phyloP scores from a whole-genome alignment of 2,797 vertebrate species.

The Vireo griseus region DNA sequence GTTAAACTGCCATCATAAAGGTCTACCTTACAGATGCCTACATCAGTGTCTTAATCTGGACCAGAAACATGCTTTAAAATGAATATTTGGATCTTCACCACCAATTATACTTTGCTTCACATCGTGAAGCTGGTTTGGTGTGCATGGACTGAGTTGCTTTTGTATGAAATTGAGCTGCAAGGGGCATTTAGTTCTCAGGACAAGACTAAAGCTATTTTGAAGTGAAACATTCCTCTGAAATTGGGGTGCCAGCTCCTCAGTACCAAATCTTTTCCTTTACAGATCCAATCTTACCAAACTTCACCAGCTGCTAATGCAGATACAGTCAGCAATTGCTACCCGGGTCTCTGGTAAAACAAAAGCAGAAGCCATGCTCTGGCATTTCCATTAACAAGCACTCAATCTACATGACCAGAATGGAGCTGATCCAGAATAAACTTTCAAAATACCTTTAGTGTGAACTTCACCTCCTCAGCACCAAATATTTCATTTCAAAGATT shows the following conservation, averaged over 20 bases:
- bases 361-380: background rate
- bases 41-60: background rate
- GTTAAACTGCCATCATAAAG: background rate
- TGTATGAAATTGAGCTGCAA: background rate
- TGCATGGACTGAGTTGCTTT: background rate
- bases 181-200: background rate
- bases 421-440: slow-evolving; percentile 13
- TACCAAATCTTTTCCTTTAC: background rate
- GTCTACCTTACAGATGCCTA: background rate
- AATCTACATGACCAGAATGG: background rate
- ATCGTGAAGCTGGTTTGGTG: background rate
- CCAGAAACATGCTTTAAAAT: background rate
- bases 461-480: background rate
- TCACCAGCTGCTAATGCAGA: background rate
- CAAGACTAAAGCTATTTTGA: background rate
- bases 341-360: background rate
- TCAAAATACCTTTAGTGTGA: background rate
- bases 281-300: background rate
- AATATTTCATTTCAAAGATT: background rate
- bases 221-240: background rate
- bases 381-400: background rate
- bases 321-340: background rate
- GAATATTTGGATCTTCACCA: background rate
- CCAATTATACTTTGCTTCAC: background rate
- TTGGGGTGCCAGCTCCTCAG: background rate